Percentiles rank a stretch among this genome's conserved stretches.
These are phyloP conservation scores for Menidia menidia DNA, from an alignment of 2,797 vertebrate genomes.

Conservation along the genomic window DNA sequence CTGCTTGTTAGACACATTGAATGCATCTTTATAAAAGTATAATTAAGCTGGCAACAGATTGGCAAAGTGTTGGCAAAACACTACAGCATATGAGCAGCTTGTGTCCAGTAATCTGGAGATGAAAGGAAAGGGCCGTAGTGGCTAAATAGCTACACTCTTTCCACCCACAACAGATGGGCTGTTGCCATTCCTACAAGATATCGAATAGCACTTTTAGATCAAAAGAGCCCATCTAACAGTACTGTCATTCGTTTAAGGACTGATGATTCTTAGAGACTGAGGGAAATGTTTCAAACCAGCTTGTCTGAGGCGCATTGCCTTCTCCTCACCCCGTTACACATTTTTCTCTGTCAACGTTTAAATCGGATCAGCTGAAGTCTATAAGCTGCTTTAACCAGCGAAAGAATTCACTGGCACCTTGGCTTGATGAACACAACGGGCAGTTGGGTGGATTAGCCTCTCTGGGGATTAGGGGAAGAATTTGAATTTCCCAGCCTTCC, in stretches of 20 bases:
- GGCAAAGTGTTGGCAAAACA: background rate
- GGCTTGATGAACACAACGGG: conserved; percentile 59
- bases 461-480: conserved; percentile 73
- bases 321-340: conserved; percentile 37
- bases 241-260: conserved; percentile 8
- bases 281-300: conserved; percentile 9
- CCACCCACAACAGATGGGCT: background rate
- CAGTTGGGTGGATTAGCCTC: conserved; percentile 58
- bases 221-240: background rate
- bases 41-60: background rate
- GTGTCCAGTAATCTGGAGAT: background rate
- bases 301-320: conserved; percentile 15
- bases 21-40: background rate
- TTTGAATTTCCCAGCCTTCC: conserved; percentile 73
- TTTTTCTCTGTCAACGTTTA: conserved; percentile 60
- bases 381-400: conserved; percentile 81
- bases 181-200: background rate
- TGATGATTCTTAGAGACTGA: background rate
- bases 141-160: background rate
- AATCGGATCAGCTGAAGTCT: conserved; percentile 74
- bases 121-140: background rate
- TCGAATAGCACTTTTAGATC: background rate
- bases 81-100: background rate
- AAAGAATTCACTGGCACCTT: conserved; percentile 80
- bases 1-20: background rate